A percentile compares a stretch with the other conserved stretches of the same genome.
Evolutionary conservation across 2,797 vertebrate genomes (phyloP).

Genomic region (Phrynocephalus vlangalii): DNA sequence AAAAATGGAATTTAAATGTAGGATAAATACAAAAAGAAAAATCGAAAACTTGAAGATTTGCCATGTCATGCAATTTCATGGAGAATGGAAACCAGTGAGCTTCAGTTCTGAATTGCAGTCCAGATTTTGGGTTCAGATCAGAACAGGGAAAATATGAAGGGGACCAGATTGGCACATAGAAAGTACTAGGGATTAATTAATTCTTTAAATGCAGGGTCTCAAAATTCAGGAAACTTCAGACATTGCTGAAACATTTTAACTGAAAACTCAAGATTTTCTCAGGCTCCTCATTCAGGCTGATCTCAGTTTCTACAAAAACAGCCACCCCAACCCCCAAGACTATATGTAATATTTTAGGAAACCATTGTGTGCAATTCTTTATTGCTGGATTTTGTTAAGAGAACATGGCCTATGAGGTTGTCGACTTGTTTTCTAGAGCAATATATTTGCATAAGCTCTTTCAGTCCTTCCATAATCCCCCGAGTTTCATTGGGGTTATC

Average conservation of each 20-base stretch:
- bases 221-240: not conserved
- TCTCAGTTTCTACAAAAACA: not conserved
- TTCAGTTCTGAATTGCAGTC: too few species aligned
- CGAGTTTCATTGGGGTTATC: slow-evolving; percentile 40
- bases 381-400: slow-evolving; percentile 10
- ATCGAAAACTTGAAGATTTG: too few species aligned
- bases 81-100: too few species aligned
- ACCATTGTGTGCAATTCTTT: not conserved
- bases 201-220: not conserved
- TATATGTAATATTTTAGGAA: not conserved
- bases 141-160: too few species aligned
- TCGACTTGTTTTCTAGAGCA: slow-evolving; percentile 17
- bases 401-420: slow-evolving; percentile 10
- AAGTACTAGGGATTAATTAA: too few species aligned
- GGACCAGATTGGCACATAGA: too few species aligned
- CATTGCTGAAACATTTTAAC: not conserved
- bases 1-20: not conserved
- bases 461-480: slow-evolving; percentile 30
- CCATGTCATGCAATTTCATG: too few species aligned
- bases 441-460: slow-evolving; percentile 34
- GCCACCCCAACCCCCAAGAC: not conserved
- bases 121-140: too few species aligned
- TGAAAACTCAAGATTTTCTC: not conserved
- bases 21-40: not conserved
- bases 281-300: not conserved